Evolutionary conservation across 2,888 invertebrate genomes (phyloP), one percentile per base, ranked within the genome.

Genomic region (Andrena marginata): DNA sequence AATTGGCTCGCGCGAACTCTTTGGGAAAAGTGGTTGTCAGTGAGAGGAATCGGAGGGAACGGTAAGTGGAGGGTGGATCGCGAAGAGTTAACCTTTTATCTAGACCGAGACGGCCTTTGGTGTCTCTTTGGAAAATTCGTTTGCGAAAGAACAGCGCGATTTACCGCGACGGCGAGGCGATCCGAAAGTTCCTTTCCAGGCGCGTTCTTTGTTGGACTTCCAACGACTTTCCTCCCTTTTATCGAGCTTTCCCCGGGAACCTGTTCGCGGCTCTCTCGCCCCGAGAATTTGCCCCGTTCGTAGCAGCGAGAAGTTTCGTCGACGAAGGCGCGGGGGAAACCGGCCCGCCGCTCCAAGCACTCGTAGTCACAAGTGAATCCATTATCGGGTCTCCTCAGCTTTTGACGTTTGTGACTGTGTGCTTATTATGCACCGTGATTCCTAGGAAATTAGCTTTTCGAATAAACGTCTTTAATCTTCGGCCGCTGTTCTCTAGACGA

Each of bases 181-280:
- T 71, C 65, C 77, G 64, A 48, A 82, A 83, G 65, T 82, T 84
- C 78, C 69, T 74, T 75, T 59, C 56, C 31, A 35, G 51, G 56
- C 51, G 49, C 49, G 35, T 67, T 65, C 82, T 78, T 78, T 84
- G 82, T 84, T 71, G 23, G 48, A 76, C 70, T 64, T 77, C 62
- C 82, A 68, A 67, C 74, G 72, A 70, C 73, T 77, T 73, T 71
- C 74, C 63, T 76, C 67, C 71, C 63, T 68, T 82, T 82, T 71
- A 81, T 72, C 64, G 77, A 77, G 73, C 70, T 77, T 70, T 69
- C 70, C 33, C 23, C 10, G 49, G 59, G 42, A 63, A 49, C 48
- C 42, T 48, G 29, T 35, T 75, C 10, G 49, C 54, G 20, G 20
- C 3, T 29, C 3, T 29, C 56, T 67, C 31, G 31, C 20, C 65